phyloP scores from a whole-genome alignment of 1,140 invertebrate genomes.

The Nylanderia fulva region DNA sequence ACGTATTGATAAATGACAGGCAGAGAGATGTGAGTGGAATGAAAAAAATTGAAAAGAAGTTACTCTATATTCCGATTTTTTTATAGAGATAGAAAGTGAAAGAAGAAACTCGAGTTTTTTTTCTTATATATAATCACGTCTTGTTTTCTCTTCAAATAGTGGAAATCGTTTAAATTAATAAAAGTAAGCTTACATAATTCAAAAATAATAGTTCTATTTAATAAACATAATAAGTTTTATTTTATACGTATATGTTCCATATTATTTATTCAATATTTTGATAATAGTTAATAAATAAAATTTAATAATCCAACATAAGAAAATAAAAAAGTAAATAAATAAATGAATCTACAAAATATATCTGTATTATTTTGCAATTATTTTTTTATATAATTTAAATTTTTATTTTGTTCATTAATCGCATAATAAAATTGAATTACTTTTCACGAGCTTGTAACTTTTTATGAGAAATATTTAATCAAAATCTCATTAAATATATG shows the following conservation, averaged over 20 bases:
- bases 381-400: background rate
- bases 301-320: background rate
- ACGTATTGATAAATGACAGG: background rate
- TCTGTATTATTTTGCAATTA: background rate
- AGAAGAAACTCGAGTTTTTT: background rate
- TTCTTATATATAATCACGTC: background rate
- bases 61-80: background rate
- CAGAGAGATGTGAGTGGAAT: background rate
- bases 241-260: background rate
- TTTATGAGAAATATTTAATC: background rate
- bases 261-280: background rate
- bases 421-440: background rate
- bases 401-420: slow-evolving; percentile 1
- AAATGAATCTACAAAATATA: background rate
- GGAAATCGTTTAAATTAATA: background rate
- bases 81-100: background rate
- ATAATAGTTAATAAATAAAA: background rate
- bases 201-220: background rate
- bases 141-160: background rate
- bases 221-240: background rate
- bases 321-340: background rate
- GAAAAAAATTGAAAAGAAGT: too few species aligned
- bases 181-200: background rate
- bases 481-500: background rate
- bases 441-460: background rate